Base-by-base conservation (phyloP, 2,797 vertebrate species). In the Tympanoctomys barrerae region DNA sequence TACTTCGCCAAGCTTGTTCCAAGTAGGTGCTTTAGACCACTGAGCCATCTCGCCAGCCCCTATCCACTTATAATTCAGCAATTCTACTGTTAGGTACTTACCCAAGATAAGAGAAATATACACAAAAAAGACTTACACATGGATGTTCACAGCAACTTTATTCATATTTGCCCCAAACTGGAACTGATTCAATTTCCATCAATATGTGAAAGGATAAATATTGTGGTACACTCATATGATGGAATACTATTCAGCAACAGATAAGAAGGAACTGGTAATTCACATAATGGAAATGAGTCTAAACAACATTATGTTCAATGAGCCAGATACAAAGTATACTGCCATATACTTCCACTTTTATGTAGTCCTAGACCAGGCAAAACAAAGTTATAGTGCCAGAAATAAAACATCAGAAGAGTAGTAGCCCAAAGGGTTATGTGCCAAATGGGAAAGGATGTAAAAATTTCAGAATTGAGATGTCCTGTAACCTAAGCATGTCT, bases 1-100 rank as follows among this genome's bases (percentile, higher is more conserved):
- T n/a, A n/a, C n/a, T n/a, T n/a, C n/a, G n/a, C n/a, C n/a, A n/a
- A n/a, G n/a, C n/a, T n/a, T n/a, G n/a, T n/a, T n/a, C n/a, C n/a
- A n/a, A n/a, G n/a, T n/a, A n/a, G n/a, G n/a, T n/a, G n/a, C n/a
- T n/a, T n/a, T n/a, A n/a, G n/a, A n/a, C n/a, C n/a, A n/a, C n/a
- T n/a, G n/a, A n/a, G n/a, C n/a, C n/a, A n/a, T n/a, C n/a, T n/a
- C n/a, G n/a, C n/a, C n/a, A n/a, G n/a, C n/a, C n/a, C n/a, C n/a
- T n/a, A n/a, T n/a, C n/a, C n/a, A n/a, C 52, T 85, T n/a, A 57
- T 6, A 66, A 54, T 8, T 68, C 61, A 91, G 83, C 36, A 85
- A 90, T 81, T 78, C 62, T 59, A 70, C 52, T 79, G 78, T 85
- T 39, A 81, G 89, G 66, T 95, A 28, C 68, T 92, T 46, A 87